phyloP scores from a whole-genome alignment of 2,113 vertebrate species.

The Eidolon helvum region DNA sequence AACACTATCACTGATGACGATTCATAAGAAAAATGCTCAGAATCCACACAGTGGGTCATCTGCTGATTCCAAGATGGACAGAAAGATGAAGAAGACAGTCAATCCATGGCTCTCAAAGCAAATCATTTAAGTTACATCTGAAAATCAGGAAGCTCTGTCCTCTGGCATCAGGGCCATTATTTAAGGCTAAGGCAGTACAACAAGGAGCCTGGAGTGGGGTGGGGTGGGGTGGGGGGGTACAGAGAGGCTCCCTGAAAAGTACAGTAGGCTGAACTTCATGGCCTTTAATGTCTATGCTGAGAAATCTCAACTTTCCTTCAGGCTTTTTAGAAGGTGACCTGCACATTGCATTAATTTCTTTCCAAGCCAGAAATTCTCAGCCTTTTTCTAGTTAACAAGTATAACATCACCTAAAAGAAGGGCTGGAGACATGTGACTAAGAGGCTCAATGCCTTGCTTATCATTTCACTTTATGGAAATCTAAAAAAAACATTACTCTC shows the following conservation, averaged over 20 bases:
- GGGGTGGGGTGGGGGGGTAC: no score
- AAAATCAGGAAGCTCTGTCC: neutral
- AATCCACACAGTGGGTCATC: neutral
- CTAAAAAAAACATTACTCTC: neutral
- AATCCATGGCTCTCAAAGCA: conserved; percentile 7
- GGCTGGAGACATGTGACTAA: neutral
- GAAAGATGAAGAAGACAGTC: neutral
- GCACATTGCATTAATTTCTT: neutral
- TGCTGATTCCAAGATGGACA: neutral
- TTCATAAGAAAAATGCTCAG: neutral
- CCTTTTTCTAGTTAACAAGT: conserved; percentile 14
- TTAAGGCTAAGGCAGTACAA: neutral
- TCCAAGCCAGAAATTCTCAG: conserved; percentile 1
- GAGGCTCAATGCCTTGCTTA: neutral
- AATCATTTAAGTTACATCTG: neutral
- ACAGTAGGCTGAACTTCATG: neutral
- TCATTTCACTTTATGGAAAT: neutral
- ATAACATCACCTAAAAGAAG: neutral
- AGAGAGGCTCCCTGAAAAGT: neutral
- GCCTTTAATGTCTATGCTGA: neutral
- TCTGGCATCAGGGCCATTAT: neutral
- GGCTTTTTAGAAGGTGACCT: neutral
- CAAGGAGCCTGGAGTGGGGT: neutral
- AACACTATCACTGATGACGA: neutral
- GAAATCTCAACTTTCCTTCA: neutral